Conservation (phyloP, 2,113 vertebrate genomes). For the Eidolon helvum region DNA sequence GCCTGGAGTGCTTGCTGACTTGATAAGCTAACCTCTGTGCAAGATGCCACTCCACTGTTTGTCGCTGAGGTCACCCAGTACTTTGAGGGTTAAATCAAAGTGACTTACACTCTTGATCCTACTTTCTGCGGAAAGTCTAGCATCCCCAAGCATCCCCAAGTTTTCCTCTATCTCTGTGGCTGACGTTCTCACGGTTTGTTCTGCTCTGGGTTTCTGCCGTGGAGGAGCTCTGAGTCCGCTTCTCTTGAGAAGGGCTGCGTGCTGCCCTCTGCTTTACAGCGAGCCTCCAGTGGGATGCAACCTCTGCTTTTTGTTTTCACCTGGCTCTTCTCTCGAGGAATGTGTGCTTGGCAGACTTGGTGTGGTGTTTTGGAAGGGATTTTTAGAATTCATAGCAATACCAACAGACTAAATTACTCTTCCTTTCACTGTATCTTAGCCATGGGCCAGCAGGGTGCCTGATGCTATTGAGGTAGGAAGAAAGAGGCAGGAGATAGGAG, state of each 20-base stretch:
- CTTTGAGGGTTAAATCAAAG: background rate
- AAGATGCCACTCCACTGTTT: background rate
- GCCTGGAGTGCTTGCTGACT: rapidly evolving
- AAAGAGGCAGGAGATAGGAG: background rate
- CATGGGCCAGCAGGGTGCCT: background rate
- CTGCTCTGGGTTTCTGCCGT: background rate
- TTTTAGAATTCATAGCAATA: background rate
- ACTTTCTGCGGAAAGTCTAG: background rate
- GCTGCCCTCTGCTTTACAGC: rapidly evolving
- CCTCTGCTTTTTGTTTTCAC: background rate
- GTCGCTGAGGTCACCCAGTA: background rate
- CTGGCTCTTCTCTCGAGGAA: background rate
- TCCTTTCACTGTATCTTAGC: background rate
- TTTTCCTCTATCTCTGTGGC: background rate
- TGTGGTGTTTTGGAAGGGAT: background rate
- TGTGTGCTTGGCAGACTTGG: background rate
- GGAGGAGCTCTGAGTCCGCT: background rate
- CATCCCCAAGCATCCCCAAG: background rate
- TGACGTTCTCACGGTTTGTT: background rate
- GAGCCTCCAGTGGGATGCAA: background rate
- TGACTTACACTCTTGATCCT: background rate
- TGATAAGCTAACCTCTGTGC: background rate
- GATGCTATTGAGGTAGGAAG: background rate
- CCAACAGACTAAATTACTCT: background rate
- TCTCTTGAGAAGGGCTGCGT: rapidly evolving